Evolutionary conservation across 2,888 invertebrate species (phyloP).

Genomic region (Sinopyrophorus schimmeli): DNA sequence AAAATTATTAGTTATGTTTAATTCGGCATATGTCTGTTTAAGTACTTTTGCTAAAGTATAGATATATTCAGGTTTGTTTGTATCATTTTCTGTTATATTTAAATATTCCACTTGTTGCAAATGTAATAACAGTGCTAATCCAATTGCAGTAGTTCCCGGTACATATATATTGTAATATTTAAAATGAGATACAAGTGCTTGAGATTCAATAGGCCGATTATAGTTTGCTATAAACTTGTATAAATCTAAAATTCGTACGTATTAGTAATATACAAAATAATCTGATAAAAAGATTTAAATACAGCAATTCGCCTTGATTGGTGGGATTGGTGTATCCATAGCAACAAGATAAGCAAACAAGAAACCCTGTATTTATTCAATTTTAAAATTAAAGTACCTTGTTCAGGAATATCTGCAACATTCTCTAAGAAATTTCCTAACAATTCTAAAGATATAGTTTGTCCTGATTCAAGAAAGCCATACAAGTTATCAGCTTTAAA

Average conservation of each 20-base stretch:
- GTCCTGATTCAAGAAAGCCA: conserved; percentile 56
- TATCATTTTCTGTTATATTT: conserved; percentile 44
- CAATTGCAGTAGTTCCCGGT: conserved; percentile 46
- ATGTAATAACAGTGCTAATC: conserved; percentile 45
- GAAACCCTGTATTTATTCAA: background rate
- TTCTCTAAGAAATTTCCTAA: conserved; percentile 61
- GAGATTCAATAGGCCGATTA: conserved; percentile 41
- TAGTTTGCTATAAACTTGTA: conserved; percentile 48
- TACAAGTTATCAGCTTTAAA: conserved; percentile 52
- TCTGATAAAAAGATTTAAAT: no score
- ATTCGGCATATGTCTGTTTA: conserved; percentile 43
- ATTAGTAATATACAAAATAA: background rate
- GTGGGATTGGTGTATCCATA: no score
- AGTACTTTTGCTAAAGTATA: conserved; percentile 46
- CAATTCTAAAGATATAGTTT: conserved; percentile 54
- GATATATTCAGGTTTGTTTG: conserved; percentile 41
- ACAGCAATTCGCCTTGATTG: no score
- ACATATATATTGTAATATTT: conserved; percentile 49
- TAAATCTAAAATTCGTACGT: conserved; percentile 51
- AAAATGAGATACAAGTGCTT: conserved; percentile 45
- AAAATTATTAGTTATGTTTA: conserved; percentile 44
- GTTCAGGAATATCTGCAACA: conserved; percentile 57
- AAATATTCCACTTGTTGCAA: conserved; percentile 44
- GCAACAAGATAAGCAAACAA: background rate
- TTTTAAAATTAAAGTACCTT: conserved; percentile 41